phyloP scores from a whole-genome alignment of 2,888 invertebrate species.

The Theretra japonica region DNA sequence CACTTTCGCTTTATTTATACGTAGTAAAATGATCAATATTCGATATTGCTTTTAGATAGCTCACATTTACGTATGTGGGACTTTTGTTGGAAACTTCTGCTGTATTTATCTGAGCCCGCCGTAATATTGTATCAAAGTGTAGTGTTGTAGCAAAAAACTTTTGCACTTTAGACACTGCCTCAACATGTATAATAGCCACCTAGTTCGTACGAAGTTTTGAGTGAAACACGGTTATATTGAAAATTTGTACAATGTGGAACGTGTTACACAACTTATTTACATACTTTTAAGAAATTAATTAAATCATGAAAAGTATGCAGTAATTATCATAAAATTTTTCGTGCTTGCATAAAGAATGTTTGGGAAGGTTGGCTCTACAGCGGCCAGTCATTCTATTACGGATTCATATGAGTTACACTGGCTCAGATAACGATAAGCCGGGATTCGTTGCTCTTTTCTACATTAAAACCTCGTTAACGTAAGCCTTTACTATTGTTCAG shows the following conservation, averaged over 20 bases:
- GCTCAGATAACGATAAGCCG: conserved; percentile 72
- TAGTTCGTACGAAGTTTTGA: conserved; percentile 17
- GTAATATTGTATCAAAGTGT: conserved; percentile 34
- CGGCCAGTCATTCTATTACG: conserved; percentile 58
- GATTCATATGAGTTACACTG: conserved; percentile 72
- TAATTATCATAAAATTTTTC: background rate
- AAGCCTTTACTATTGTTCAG: conserved; percentile 63
- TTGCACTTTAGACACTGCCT: conserved; percentile 28
- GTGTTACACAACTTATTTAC: background rate
- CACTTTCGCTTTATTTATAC: conserved; percentile 81
- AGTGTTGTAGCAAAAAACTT: conserved; percentile 34
- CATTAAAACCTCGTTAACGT: conserved; percentile 81
- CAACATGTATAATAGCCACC: background rate
- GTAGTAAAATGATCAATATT: conserved; percentile 81
- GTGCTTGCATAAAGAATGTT: conserved; percentile 27
- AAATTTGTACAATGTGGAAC: background rate
- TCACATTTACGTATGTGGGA: conserved; percentile 47
- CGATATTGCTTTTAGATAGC: conserved; percentile 69
- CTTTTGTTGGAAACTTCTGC: conserved; percentile 42
- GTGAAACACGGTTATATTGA: background rate
- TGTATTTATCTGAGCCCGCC: conserved; percentile 32
- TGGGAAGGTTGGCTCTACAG: conserved; percentile 16
- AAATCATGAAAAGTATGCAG: background rate
- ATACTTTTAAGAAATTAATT: background rate
- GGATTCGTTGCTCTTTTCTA: conserved; percentile 62